Conservation (phyloP, 2,888 invertebrate species). For the Ormyrus thymus region DNA sequence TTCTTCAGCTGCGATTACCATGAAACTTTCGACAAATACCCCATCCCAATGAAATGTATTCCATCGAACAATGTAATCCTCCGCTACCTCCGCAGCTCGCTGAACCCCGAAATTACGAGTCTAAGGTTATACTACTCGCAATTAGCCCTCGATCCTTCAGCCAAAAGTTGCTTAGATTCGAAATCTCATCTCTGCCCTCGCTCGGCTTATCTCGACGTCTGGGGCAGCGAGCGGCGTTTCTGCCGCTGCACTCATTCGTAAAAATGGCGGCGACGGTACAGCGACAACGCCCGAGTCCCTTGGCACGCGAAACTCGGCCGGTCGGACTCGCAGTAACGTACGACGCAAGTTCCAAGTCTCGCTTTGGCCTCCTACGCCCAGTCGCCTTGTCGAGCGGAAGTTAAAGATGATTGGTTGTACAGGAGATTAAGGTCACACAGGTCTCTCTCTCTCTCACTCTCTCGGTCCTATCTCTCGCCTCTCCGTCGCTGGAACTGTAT, state of each 20-base stretch:
- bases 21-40: no score
- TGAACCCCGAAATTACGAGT: no score
- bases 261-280: conserved; percentile 11
- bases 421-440: conserved; percentile 51
- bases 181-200: background rate
- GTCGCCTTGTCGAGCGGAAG: conserved; percentile 32
- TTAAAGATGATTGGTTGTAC: conserved; percentile 54
- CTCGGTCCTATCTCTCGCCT: background rate
- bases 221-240: conserved; percentile 11
- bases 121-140: no score
- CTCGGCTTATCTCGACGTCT: background rate
- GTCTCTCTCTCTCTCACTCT: conserved; percentile 14
- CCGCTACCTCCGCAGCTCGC: no score
- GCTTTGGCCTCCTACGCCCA: conserved; percentile 17
- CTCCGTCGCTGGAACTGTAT: conserved; percentile 45
- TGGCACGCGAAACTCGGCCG: conserved; percentile 40
- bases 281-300: conserved; percentile 19
- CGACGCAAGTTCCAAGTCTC: conserved; percentile 28
- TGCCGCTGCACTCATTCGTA: conserved; percentile 16
- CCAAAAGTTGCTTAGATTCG: no score
- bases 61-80: no score
- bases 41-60: no score
- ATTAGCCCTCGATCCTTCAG: no score
- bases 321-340: conserved; percentile 15
- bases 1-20: no score